These are phyloP conservation scores for Vicugna pacos DNA, from an alignment of 2,113 vertebrate species.

Conservation along the genomic window DNA sequence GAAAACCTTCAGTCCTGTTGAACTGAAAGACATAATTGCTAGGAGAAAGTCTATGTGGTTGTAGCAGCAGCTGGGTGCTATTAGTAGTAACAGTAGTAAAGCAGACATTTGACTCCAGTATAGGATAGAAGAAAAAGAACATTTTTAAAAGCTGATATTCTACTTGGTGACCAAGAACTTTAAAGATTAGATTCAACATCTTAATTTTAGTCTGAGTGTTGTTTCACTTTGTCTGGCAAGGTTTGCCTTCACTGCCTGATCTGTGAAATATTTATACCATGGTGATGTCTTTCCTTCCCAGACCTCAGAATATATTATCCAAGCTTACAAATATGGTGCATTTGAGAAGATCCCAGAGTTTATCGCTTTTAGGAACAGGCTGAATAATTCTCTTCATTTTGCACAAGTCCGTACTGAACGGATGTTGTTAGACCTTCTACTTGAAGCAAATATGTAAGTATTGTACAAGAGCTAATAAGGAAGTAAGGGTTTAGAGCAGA, in stretches of 20 bases:
- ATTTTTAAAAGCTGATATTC: neutral
- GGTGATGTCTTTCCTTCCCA: constrained; percentile 84
- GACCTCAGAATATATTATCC: constrained; percentile 99
- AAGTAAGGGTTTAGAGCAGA: neutral
- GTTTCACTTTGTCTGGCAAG: constrained; percentile 41
- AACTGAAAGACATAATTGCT: neutral
- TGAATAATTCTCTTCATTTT: constrained; percentile 98
- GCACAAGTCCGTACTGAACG: constrained; percentile 98
- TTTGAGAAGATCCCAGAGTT: constrained; percentile 99
- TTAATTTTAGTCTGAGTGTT: neutral
- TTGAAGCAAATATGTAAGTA: constrained; percentile 98
- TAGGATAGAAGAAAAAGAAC: neutral
- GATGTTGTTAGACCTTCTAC: constrained; percentile 97
- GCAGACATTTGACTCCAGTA: neutral
- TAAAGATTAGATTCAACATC: constrained; percentile 27
- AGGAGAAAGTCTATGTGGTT: neutral
- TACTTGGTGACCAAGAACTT: neutral
- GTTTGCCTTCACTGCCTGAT: constrained; percentile 38
- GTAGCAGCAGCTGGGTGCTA: neutral
- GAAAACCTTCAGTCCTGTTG: neutral
- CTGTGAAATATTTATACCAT: constrained; percentile 69
- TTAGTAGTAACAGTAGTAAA: neutral
- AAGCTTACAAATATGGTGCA: constrained; percentile 99
- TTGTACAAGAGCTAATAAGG: neutral
- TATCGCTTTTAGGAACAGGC: constrained; percentile 96